Percentiles rank a stretch among this genome's conserved stretches.
Evolutionary conservation across 2,888 invertebrate species (phyloP).

Genomic region (Dryococelus australis): DNA sequence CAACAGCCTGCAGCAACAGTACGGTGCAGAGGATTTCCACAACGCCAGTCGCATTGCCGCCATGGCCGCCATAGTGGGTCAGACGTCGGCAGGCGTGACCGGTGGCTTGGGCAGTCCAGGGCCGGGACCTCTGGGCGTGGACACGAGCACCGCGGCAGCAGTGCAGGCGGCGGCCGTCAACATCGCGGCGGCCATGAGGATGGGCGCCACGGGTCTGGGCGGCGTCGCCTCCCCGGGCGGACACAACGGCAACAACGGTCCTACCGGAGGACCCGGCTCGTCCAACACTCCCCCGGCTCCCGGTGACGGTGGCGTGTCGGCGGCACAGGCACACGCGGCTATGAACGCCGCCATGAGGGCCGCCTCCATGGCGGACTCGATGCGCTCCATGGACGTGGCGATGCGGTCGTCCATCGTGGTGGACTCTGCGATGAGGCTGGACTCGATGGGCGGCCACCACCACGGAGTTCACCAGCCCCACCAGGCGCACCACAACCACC

Average conservation of each 20-base stretch:
- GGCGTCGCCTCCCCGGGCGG: conserved; percentile 47
- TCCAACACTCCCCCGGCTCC: conserved; percentile 47
- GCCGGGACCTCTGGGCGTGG: conserved; percentile 66
- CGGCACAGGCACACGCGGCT: conserved; percentile 60
- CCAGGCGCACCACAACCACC: conserved; percentile 51
- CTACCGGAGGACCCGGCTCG: conserved; percentile 33
- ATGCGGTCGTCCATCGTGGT: conserved; percentile 61
- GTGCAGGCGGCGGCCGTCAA: conserved; percentile 79
- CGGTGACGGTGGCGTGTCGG: conserved; percentile 54
- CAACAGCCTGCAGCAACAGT: conserved; percentile 71
- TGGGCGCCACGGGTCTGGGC: conserved; percentile 48
- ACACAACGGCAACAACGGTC: conserved; percentile 42
- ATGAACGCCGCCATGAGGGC: conserved; percentile 68
- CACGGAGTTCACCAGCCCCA: conserved; percentile 54
- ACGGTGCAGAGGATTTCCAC: conserved; percentile 67
- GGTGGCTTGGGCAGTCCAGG: conserved; percentile 69
- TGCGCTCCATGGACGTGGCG: conserved; percentile 59
- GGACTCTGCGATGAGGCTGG: conserved; percentile 54
- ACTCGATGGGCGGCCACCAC: conserved; percentile 52
- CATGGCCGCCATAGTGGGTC: conserved; percentile 57
- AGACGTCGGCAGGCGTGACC: conserved; percentile 46
- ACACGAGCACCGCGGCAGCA: conserved; percentile 60
- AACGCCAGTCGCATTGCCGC: conserved; percentile 61
- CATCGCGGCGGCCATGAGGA: conserved; percentile 77
- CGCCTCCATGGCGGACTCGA: conserved; percentile 63